Evolutionary conservation across 2,113 vertebrate genomes (phyloP).

Genomic region (Brienomyrus longianalis): DNA sequence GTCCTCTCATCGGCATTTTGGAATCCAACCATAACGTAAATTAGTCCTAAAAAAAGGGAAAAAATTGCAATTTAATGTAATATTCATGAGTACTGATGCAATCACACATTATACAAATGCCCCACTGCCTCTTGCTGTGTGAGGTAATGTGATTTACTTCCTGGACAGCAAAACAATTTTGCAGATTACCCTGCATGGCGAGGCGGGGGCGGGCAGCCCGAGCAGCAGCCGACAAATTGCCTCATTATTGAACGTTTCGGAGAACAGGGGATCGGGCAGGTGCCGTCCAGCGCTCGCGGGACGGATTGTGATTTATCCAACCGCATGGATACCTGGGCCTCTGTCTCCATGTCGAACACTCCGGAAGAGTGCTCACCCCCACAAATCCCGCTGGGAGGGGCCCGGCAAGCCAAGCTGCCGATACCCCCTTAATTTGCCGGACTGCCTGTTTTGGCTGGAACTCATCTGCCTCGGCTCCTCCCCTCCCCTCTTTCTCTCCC

Average conservation of each 20-base stretch:
- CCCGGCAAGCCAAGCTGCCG: slow-evolving; percentile 2
- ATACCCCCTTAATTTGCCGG: slow-evolving; percentile 15
- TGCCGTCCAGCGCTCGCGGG: slow-evolving; percentile 10
- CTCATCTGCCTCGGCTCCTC: not conserved
- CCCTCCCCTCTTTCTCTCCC: not conserved
- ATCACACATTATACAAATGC: slow-evolving; percentile 37
- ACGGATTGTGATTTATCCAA: slow-evolving; percentile 31
- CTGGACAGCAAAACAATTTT: slow-evolving; percentile 31
- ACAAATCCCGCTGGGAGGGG: not conserved
- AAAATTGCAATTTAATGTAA: slow-evolving; percentile 26
- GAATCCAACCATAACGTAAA: not conserved
- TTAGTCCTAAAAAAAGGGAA: not conserved
- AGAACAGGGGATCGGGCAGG: slow-evolving; percentile 21
- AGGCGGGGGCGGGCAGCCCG: slow-evolving; percentile 20
- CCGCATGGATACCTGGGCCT: slow-evolving; percentile 6
- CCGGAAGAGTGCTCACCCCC: not conserved
- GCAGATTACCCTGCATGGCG: slow-evolving; percentile 28
- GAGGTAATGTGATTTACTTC: slow-evolving; percentile 37
- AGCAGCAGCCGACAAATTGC: slow-evolving; percentile 30
- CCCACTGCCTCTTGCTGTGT: slow-evolving; percentile 24
- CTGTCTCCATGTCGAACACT: slow-evolving; percentile 14
- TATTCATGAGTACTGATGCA: slow-evolving; percentile 35
- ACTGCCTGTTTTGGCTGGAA: slow-evolving; percentile 12
- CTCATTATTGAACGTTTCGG: slow-evolving; percentile 33
- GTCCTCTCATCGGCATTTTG: not conserved